A percentile compares a stretch with the other conserved stretches of the same genome.
These are phyloP conservation scores for Mionectes olivaceus DNA, from an alignment of 2,797 vertebrate genomes.

Conservation along the genomic window DNA sequence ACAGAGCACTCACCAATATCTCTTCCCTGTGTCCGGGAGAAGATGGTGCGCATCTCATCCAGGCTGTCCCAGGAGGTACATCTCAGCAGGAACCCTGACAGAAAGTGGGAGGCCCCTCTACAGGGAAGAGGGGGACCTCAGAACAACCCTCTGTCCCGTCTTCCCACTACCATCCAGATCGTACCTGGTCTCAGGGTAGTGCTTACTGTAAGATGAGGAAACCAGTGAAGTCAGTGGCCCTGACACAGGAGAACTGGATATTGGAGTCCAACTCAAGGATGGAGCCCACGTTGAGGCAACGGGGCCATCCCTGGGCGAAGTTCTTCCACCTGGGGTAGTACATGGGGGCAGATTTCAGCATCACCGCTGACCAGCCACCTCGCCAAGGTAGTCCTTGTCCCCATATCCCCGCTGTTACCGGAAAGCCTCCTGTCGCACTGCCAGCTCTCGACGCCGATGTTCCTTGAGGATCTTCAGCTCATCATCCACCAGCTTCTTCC, in stretches of 20 bases:
- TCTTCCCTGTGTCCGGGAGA: neutral
- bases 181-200: too few relatives aligned
- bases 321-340: neutral
- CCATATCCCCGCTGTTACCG: neutral
- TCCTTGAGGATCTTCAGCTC: neutral
- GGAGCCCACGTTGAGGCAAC: neutral
- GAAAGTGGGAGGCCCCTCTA: neutral
- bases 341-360: neutral
- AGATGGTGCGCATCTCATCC: conserved; percentile 27
- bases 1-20: neutral
- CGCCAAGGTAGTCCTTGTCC: neutral
- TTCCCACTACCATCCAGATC: neutral
- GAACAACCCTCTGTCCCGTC: neutral
- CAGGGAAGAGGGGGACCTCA: neutral
- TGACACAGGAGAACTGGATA: neutral
- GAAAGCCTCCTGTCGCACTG: neutral
- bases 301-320: neutral
- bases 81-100: neutral
- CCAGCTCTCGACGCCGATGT: neutral
- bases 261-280: neutral
- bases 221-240: neutral
- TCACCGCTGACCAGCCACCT: neutral
- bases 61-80: neutral
- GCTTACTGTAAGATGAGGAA: conserved; percentile 1
- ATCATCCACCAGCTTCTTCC: neutral